phyloP scores from a whole-genome alignment of 2,888 invertebrate genomes.

The Ormyrus nitidulus region DNA sequence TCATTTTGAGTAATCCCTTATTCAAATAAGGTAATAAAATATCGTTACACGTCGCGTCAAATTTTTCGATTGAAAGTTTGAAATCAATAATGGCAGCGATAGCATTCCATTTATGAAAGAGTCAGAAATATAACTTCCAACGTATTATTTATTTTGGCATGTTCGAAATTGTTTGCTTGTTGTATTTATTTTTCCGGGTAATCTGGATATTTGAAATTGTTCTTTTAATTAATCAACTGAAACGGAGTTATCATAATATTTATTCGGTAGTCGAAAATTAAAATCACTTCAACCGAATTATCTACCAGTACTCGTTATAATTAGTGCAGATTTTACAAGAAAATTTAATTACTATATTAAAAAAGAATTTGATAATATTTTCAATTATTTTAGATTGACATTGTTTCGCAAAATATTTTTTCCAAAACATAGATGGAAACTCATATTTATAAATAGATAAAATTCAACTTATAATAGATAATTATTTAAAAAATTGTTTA shows the following conservation, averaged over 20 bases:
- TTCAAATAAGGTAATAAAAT: constrained; percentile 27
- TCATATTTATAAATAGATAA: too few species aligned
- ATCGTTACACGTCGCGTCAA: not conserved
- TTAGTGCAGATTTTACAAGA: too few species aligned
- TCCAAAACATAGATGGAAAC: too few species aligned
- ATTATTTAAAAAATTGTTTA: too few species aligned
- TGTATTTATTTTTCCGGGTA: not conserved
- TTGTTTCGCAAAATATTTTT: too few species aligned
- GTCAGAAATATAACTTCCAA: not conserved
- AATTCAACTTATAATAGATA: too few species aligned
- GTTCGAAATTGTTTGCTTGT: too few species aligned
- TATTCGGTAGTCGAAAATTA: too few species aligned
- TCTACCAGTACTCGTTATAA: not conserved
- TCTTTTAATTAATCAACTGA: not conserved
- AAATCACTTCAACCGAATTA: constrained; percentile 8
- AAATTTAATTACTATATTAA: too few species aligned
- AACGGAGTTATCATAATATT: too few species aligned
- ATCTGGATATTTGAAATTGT: constrained; percentile 9
- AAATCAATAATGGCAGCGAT: constrained; percentile 27
- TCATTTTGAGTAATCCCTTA: not conserved
- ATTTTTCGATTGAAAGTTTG: not conserved
- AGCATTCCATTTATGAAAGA: not conserved
- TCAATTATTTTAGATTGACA: too few species aligned
- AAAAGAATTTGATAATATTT: too few species aligned
- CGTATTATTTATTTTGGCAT: constrained; percentile 29